Percentiles rank a stretch among this genome's conserved stretches.
Evolutionary conservation across 1,140 invertebrate species (phyloP).

Genomic region (Schlechtendalia chinensis): DNA sequence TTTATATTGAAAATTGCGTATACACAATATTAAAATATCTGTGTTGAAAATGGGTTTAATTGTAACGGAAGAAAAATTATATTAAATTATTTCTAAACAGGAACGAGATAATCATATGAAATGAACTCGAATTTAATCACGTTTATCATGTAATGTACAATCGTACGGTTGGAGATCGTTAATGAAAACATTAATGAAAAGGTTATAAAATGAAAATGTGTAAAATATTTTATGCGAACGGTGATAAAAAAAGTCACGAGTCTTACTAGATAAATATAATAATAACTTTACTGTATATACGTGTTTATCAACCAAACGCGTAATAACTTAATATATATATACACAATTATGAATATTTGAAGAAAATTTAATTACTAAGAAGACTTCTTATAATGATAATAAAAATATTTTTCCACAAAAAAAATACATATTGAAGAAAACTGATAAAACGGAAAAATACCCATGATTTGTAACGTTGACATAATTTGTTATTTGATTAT

Average conservation of each 20-base stretch:
- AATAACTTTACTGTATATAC: background rate
- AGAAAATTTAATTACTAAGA: too few relatives aligned
- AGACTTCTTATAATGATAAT: too few relatives aligned
- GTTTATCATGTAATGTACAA: background rate
- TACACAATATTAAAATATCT: background rate
- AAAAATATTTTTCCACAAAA: too few relatives aligned
- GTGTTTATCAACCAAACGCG: background rate
- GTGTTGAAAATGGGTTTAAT: background rate
- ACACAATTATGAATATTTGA: too few relatives aligned
- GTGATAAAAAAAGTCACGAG: background rate
- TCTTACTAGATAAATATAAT: slow-evolving; percentile 8
- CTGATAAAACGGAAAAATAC: too few relatives aligned
- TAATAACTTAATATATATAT: too few relatives aligned
- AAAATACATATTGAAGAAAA: too few relatives aligned
- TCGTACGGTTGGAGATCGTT: background rate
- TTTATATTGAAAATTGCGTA: background rate
- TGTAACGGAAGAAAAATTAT: background rate
- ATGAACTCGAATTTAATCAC: background rate
- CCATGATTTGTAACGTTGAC: too few relatives aligned
- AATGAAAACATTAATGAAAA: slow-evolving; percentile 33
- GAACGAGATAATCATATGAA: background rate
- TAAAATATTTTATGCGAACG: slow-evolving; percentile 7
- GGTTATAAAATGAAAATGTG: background rate
- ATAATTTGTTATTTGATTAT: too few relatives aligned
- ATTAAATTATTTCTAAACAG: background rate